Conservation (phyloP, 2,888 invertebrate genomes). For the Strigamia maritima region DNA sequence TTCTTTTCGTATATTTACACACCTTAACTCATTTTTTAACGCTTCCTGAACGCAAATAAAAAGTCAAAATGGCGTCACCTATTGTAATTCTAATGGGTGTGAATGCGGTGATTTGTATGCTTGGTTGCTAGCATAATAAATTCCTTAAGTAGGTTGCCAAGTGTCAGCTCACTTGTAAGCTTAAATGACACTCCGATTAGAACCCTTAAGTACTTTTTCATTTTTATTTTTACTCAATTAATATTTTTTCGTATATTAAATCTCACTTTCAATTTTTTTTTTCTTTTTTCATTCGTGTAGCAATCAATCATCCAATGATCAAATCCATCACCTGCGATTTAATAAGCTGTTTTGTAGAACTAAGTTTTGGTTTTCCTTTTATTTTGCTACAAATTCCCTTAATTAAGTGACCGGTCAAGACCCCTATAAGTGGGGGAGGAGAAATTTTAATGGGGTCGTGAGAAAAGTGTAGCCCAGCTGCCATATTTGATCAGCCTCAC, state of each 20-base stretch:
- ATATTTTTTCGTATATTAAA: background rate
- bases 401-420: conserved; percentile 11
- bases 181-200: conserved; percentile 19
- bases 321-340: background rate
- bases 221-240: background rate
- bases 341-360: background rate
- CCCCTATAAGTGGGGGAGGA: conserved; percentile 16
- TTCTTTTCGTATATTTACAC: background rate
- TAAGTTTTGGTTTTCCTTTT: background rate
- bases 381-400: background rate
- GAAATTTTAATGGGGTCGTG: conserved; percentile 15
- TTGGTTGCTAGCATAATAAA: conserved; percentile 11
- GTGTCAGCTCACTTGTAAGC: conserved; percentile 19
- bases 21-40: background rate
- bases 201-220: background rate
- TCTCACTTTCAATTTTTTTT: background rate
- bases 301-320: background rate
- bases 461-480: background rate
- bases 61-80: conserved; percentile 14
- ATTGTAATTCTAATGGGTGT: conserved; percentile 18
- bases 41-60: conserved; percentile 16
- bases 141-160: conserved; percentile 20
- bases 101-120: conserved; percentile 15
- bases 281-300: background rate
- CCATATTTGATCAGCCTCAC: conserved; percentile 2